Base-by-base conservation (phyloP, 1,140 invertebrate species). In the Drosophila eugracilis region DNA sequence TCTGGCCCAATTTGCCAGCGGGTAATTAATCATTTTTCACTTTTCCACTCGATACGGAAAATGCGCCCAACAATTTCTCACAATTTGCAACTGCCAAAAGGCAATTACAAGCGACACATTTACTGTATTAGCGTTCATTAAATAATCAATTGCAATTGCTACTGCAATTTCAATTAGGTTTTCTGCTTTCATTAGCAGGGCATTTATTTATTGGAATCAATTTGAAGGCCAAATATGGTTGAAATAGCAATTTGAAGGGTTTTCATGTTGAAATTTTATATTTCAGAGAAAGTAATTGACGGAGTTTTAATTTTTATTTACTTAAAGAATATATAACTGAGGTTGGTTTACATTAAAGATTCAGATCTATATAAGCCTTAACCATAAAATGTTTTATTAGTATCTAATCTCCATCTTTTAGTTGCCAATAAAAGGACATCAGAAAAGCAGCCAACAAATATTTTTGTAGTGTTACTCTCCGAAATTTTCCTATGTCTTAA, bases 1-100 rank as follows among this genome's bases (percentile, higher is more conserved):
- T 15, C 42, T 6, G 47, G 24, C 28, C 48, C 69, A 48, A 63
- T 74, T 54, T 54, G 45, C 45, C 65, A 5, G 15, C 24, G 30
- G 42, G 44, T 73, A 73, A 74, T 74, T 74, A 74, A 74, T 74
- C 47, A 73, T 37, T 72, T 72, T 60, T 50, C 45, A 36, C 54
- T 72, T 71, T 49, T 71, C 44, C 60, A 34, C 14, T 55, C 12
- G 26, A 30, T 15, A 15, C 39, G 9, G 17, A 62, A 65, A 65
- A 62, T 65, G 57, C 17, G 39, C 24, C 19, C 30, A 30, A 3
- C 67, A 62, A 63, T 53, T 54, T 74, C 39, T 36, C 28, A 63
- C 69, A 41, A 74, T 54, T 74, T 73, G 55, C 48, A 53, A 73
- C 47, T 72, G 67, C 41, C 67, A 62, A 72, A 72, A 59, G 45